Conservation (phyloP, 2,113 vertebrate species). For the Andinoacara biseriatus region DNA sequence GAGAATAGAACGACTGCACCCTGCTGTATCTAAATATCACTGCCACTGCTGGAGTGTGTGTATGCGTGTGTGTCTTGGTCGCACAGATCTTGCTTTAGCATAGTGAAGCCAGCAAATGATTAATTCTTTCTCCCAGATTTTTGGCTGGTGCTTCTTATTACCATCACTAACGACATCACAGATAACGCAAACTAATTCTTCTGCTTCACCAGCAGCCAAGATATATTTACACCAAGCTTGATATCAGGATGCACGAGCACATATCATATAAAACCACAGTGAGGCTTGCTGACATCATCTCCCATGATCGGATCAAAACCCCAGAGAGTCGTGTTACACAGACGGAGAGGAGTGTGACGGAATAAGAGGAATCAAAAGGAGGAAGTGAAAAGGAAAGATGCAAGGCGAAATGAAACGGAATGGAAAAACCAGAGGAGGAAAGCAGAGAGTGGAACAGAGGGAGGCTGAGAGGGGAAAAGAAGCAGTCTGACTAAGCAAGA, state of each 20-base stretch:
- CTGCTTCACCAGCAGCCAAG: conserved; percentile 1
- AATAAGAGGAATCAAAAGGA: conserved; percentile 9
- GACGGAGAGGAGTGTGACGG: conserved; percentile 11
- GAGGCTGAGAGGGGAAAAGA: background rate
- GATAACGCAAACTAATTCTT: conserved; percentile 28
- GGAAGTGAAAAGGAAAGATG: background rate
- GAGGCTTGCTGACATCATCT: conserved; percentile 47
- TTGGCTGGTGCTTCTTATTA: conserved; percentile 17
- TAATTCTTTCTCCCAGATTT: conserved; percentile 17
- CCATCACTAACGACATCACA: conserved; percentile 32
- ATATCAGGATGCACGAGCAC: conserved; percentile 12
- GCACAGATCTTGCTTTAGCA: background rate
- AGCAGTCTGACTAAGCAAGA: conserved; percentile 68
- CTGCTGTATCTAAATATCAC: conserved; percentile 68
- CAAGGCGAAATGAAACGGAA: conserved; percentile 8
- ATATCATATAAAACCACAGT: conserved; percentile 9
- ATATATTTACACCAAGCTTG: conserved; percentile 21
- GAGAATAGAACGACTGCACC: conserved; percentile 57
- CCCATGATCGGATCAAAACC: conserved; percentile 42
- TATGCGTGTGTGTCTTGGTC: conserved; percentile 6
- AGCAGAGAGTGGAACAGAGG: conserved; percentile 15
- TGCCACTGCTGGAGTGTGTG: conserved; percentile 7
- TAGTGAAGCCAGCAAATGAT: conserved; percentile 30
- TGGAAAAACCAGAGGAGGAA: conserved; percentile 2
- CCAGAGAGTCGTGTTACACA: background rate